phyloP scores from a whole-genome alignment of 2,888 invertebrate species.

The Cheiracanthium punctorium region DNA sequence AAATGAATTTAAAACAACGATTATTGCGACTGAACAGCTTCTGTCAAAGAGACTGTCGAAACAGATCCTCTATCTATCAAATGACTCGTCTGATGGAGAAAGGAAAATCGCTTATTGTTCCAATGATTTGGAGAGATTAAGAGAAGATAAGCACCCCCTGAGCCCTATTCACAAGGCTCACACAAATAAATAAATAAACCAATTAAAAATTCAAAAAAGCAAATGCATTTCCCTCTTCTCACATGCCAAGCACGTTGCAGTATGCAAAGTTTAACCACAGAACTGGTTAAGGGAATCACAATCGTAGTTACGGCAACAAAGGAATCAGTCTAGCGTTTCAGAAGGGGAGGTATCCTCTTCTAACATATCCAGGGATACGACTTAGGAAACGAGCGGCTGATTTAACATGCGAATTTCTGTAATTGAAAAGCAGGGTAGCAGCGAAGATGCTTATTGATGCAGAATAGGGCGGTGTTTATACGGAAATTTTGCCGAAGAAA shows the following conservation, averaged over 20 bases:
- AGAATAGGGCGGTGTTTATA: no score
- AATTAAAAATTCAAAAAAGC: not conserved
- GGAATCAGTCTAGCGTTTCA: not conserved
- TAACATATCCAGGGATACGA: not conserved
- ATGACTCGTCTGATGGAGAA: no score
- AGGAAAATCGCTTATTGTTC: not conserved
- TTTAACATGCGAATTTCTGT: no score
- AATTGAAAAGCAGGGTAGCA: no score
- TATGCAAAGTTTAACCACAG: not conserved
- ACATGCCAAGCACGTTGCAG: not conserved
- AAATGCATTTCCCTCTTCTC: not conserved
- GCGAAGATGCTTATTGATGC: no score
- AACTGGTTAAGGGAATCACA: not conserved
- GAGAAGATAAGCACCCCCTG: not conserved
- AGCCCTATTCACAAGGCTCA: not conserved
- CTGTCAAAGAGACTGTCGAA: no score
- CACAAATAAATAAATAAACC: conserved; percentile 1
- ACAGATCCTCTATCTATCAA: no score
- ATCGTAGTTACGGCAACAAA: not conserved
- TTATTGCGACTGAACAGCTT: no score
- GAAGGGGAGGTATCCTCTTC: not conserved
- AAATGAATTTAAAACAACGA: no score
- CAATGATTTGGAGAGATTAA: not conserved
- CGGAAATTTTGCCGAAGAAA: no score
- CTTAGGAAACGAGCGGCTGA: no score